A percentile compares a stretch with the other conserved stretches of the same genome.
Conservation (phyloP, 2,888 invertebrate species). For the Melanophora roralis region DNA sequence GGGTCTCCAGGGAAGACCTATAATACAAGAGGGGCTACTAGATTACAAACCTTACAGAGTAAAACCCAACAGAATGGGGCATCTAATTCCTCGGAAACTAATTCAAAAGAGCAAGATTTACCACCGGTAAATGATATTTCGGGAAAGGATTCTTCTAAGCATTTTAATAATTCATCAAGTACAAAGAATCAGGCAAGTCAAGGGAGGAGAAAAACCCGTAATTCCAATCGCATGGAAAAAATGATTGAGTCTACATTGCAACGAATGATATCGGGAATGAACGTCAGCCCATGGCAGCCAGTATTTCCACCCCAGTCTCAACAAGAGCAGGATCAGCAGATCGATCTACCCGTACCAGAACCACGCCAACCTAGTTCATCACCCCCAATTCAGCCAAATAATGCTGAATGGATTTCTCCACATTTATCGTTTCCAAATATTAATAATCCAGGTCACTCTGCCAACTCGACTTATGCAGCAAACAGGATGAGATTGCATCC, state of each 20-base stretch:
- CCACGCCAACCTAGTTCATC: not conserved
- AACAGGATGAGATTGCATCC: not conserved
- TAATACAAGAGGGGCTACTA: too few species aligned
- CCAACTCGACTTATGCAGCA: not conserved
- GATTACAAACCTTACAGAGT: too few species aligned
- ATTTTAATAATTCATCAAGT: too few species aligned
- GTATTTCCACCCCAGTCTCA: too few species aligned
- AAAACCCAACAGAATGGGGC: not conserved
- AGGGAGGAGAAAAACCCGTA: not conserved
- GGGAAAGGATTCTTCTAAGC: not conserved
- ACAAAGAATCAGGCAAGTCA: not conserved
- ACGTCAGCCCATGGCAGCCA: not conserved
- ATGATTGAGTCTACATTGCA: not conserved
- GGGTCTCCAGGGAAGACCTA: not conserved
- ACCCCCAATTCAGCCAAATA: not conserved
- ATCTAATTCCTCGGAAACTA: not conserved
- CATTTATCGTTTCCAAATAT: not conserved
- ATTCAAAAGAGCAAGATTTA: too few species aligned
- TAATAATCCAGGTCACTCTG: not conserved
- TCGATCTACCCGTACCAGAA: too few species aligned
- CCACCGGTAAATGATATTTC: not conserved
- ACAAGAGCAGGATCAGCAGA: too few species aligned
- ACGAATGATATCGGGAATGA: not conserved
- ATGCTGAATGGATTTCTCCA: not conserved
- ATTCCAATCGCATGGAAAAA: not conserved